Conservation (phyloP, 2,797 vertebrate species). For the Ctenopoma multispine region DNA sequence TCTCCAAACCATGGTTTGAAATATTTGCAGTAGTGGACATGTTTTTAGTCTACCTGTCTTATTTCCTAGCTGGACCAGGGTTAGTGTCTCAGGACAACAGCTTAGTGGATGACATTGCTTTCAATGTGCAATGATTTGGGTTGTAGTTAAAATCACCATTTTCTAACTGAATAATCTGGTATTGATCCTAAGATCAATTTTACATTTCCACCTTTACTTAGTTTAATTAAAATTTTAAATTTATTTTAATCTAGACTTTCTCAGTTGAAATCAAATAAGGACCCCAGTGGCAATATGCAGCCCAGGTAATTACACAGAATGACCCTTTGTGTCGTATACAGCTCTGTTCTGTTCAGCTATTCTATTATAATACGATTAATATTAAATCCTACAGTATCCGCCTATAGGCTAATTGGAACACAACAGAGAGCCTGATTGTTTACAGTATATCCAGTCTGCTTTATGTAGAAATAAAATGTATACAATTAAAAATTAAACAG, state of each 20-base stretch:
- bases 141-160: no score
- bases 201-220: no score
- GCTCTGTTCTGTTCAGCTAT: conserved; percentile 21
- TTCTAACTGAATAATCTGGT: no score
- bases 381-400: conserved; percentile 9
- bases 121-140: conserved; percentile 4
- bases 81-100: conserved; percentile 34
- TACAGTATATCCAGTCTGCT: conserved; percentile 11
- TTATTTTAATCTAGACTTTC: no score
- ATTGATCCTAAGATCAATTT: no score
- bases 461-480: conserved; percentile 20
- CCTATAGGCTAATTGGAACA: conserved; percentile 18
- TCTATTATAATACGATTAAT: conserved; percentile 41
- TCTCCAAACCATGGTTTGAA: not conserved
- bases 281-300: not conserved
- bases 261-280: no score
- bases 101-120: conserved; percentile 13
- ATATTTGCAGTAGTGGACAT: not conserved
- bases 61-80: no score
- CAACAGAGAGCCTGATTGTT: conserved; percentile 25
- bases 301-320: conserved; percentile 35
- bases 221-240: no score
- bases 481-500: not conserved
- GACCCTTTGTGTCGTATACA: conserved; percentile 17
- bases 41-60: not conserved